These are phyloP conservation scores for Muschampia plurimacula DNA, from an alignment of 2,888 invertebrate species.

Conservation along the genomic window DNA sequence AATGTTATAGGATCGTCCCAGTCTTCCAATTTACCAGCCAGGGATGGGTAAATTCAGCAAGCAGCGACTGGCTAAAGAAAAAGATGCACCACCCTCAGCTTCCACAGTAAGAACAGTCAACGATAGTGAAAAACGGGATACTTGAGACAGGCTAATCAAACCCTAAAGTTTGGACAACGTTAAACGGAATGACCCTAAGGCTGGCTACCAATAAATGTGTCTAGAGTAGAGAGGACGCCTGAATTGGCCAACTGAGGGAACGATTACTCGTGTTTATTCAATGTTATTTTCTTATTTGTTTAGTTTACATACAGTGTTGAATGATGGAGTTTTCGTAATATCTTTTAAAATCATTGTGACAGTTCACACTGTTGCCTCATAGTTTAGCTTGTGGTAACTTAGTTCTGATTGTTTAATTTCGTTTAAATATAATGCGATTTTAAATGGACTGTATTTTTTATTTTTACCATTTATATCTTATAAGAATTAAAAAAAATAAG, in stretches of 20 bases:
- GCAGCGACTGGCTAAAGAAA: slow-evolving; percentile 85
- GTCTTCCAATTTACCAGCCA: slow-evolving; percentile 95
- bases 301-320: slow-evolving; percentile 68
- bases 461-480: background rate
- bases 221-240: slow-evolving; percentile 69
- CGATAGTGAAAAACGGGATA: slow-evolving; percentile 82
- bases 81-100: slow-evolving; percentile 60
- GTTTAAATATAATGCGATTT: slow-evolving; percentile 80
- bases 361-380: slow-evolving; percentile 65
- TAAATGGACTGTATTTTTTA: slow-evolving; percentile 47
- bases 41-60: slow-evolving; percentile 93
- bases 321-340: slow-evolving; percentile 62
- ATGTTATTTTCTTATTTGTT: slow-evolving; percentile 69
- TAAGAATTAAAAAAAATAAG: background rate
- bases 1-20: slow-evolving; percentile 97
- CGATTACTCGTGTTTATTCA: slow-evolving; percentile 68
- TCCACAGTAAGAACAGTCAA: slow-evolving; percentile 62
- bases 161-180: slow-evolving; percentile 79
- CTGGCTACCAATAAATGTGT: slow-evolving; percentile 75
- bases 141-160: slow-evolving; percentile 67
- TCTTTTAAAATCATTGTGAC: slow-evolving; percentile 62
- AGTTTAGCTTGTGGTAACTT: slow-evolving; percentile 76
- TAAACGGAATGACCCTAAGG: slow-evolving; percentile 79
- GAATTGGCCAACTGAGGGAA: slow-evolving; percentile 76
- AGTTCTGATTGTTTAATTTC: slow-evolving; percentile 80